Evolutionary conservation across 2,888 invertebrate genomes (phyloP).

Genomic region (Macaria liturata): DNA sequence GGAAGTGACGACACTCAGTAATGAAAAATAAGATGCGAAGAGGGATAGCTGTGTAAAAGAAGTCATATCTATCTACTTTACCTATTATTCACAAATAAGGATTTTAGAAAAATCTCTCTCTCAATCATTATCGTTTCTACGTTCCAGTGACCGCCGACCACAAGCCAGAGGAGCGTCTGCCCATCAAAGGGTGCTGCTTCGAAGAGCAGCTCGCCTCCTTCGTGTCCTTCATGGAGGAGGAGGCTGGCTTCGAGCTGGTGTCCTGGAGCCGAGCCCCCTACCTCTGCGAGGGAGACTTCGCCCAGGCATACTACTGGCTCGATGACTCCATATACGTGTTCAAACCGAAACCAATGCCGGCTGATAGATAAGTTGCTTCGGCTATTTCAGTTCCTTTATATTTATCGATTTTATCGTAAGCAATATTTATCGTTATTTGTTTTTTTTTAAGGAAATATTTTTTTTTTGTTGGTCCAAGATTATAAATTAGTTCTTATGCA

Average conservation of each 20-base stretch:
- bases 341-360: constrained; percentile 52
- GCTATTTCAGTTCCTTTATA: no score
- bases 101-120: not conserved
- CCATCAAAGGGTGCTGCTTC: constrained; percentile 86
- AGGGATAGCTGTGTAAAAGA: no score
- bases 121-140: not conserved
- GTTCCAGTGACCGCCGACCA: constrained; percentile 85
- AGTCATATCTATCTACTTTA: no score
- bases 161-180: constrained; percentile 87
- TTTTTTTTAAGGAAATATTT: no score
- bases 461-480: no score
- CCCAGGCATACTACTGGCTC: constrained; percentile 95
- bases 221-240: constrained; percentile 80
- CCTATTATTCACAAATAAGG: no score
- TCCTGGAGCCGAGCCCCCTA: constrained; percentile 97
- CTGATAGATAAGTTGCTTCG: constrained; percentile 7
- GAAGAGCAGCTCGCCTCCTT: constrained; percentile 92
- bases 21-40: no score
- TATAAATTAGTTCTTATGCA: no score
- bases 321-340: constrained; percentile 95
- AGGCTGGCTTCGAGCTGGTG: constrained; percentile 90
- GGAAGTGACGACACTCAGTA: no score
- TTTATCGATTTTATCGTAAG: no score
- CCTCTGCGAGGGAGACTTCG: constrained; percentile 97
- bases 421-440: no score